Evolutionary conservation across 2,888 invertebrate genomes (phyloP).

Genomic region (Zootermopsis nevadensis): DNA sequence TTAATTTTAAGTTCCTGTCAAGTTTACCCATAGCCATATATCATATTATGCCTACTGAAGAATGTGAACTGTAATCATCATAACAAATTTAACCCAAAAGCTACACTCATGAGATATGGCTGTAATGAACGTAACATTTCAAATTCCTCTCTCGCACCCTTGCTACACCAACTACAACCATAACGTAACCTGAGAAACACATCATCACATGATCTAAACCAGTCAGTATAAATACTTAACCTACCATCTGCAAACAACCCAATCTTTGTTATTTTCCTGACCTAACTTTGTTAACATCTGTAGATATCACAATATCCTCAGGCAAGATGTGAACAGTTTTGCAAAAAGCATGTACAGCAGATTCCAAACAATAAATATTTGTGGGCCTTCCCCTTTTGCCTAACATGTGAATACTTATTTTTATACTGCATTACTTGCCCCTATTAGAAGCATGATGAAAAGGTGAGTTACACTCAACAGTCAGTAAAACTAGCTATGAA

Average conservation of each 20-base stretch:
- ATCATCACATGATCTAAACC: conserved; percentile 36
- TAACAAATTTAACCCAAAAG: conserved; percentile 38
- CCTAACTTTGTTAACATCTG: not conserved
- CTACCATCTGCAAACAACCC: not conserved
- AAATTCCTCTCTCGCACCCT: conserved; percentile 37
- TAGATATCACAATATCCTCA: not conserved
- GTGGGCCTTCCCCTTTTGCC: not conserved
- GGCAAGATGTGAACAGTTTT: not conserved
- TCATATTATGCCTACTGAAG: not conserved
- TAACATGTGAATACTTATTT: too few relatives aligned
- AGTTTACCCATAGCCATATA: conserved; percentile 20
- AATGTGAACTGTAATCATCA: not conserved
- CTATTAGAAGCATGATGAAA: too few relatives aligned
- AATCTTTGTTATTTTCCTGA: not conserved
- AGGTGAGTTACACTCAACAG: too few relatives aligned
- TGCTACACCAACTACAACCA: conserved; percentile 37
- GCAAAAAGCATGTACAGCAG: not conserved
- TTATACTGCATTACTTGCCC: too few relatives aligned
- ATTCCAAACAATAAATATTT: not conserved
- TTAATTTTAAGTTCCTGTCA: not conserved
- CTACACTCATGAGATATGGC: conserved; percentile 44
- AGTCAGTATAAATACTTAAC: conserved; percentile 8
- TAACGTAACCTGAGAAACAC: conserved; percentile 31
- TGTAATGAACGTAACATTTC: conserved; percentile 48
- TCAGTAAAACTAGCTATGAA: too few relatives aligned